A percentile compares a stretch with the other conserved stretches of the same genome.
Conservation (phyloP, 2,797 vertebrate species). For the Dendrocincla fuliginosa region DNA sequence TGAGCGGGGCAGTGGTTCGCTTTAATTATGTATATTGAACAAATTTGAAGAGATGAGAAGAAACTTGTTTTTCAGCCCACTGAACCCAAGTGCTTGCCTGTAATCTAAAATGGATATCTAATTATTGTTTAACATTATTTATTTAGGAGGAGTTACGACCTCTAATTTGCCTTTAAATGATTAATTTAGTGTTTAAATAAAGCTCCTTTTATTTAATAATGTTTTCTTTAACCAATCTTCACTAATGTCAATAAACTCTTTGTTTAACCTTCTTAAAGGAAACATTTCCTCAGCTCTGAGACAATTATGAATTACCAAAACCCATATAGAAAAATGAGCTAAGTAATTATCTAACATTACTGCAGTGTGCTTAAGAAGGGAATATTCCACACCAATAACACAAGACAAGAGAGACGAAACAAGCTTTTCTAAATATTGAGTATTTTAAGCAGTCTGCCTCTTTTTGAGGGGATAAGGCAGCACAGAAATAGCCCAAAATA, state of each 20-base stretch:
- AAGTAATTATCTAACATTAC: slow-evolving; percentile 70
- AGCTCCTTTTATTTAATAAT: slow-evolving; percentile 87
- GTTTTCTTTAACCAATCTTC: slow-evolving; percentile 87
- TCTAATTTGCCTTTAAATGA: slow-evolving; percentile 90
- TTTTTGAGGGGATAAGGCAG: not conserved
- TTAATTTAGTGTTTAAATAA: slow-evolving; percentile 90
- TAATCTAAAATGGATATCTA: slow-evolving; percentile 80
- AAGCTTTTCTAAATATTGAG: slow-evolving; percentile 14
- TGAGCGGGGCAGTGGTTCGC: slow-evolving; percentile 27
- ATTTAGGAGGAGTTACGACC: slow-evolving; percentile 79
- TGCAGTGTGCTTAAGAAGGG: slow-evolving; percentile 47
- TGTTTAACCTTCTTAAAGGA: slow-evolving; percentile 88
- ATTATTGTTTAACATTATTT: slow-evolving; percentile 82
- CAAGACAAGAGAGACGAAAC: not conserved
- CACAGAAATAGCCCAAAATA: slow-evolving; percentile 12
- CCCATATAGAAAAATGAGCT: slow-evolving; percentile 72
- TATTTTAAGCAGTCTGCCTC: slow-evolving; percentile 3
- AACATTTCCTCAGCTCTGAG: slow-evolving; percentile 80
- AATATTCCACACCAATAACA: slow-evolving; percentile 41
- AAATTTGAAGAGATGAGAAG: slow-evolving; percentile 60
- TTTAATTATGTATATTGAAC: slow-evolving; percentile 63
- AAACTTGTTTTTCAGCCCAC: slow-evolving; percentile 61
- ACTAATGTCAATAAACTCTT: slow-evolving; percentile 88
- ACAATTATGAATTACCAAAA: slow-evolving; percentile 78
- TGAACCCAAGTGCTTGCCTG: slow-evolving; percentile 57